phyloP scores from a whole-genome alignment of 2,113 vertebrate genomes.

The Lasiurus cinereus region DNA sequence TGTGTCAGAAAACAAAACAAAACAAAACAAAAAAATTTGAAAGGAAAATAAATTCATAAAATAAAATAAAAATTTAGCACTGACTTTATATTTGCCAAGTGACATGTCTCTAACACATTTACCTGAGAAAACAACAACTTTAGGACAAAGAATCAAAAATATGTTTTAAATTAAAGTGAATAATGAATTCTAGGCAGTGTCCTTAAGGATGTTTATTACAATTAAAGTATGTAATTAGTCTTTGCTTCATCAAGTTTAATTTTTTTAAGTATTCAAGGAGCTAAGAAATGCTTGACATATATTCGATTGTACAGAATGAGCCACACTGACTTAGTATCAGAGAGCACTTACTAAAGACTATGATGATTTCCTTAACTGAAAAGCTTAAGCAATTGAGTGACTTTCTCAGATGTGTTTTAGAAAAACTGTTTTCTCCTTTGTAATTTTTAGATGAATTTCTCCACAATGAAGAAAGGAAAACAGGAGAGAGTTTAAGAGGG shows the following conservation, averaged over 20 bases:
- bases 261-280: neutral
- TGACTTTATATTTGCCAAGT: conserved; percentile 34
- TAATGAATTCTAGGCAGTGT: neutral
- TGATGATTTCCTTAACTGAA: neutral
- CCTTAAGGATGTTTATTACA: conserved; percentile 42
- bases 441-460: conserved; percentile 26
- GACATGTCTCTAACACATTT: conserved; percentile 56
- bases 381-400: neutral
- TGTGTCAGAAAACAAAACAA: conserved; percentile 57
- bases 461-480: neutral
- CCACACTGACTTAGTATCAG: neutral
- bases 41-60: conserved; percentile 64
- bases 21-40: conserved; percentile 42
- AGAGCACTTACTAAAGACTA: neutral
- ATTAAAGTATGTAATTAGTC: conserved; percentile 3
- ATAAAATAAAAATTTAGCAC: neutral
- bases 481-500: neutral
- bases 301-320: conserved; percentile 18
- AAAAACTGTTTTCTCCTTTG: neutral
- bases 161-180: conserved; percentile 53
- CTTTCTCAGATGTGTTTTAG: neutral
- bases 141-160: conserved; percentile 56
- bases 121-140: conserved; percentile 55
- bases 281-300: conserved; percentile 8
- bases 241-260: conserved; percentile 36